Evolutionary conservation across 2,888 invertebrate genomes (phyloP).

Genomic region (Amiota minor): DNA sequence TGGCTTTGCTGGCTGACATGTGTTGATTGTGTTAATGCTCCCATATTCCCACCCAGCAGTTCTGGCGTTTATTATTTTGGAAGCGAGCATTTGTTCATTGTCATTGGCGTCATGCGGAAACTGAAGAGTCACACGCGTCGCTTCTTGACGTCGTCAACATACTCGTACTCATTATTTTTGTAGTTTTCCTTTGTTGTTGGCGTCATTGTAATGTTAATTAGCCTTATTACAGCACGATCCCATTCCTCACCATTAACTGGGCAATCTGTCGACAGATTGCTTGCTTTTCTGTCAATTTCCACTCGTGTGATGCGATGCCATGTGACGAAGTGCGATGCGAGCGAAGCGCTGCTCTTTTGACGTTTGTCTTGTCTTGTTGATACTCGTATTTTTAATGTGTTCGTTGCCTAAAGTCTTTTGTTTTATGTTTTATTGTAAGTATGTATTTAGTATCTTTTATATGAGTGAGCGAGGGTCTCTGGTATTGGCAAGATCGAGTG

Average conservation of each 20-base stretch:
- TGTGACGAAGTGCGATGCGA: background rate
- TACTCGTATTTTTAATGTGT: conserved; percentile 25
- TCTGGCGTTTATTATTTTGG: background rate
- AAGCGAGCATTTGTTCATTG: background rate
- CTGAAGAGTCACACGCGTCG: conserved; percentile 28
- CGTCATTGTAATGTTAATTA: conserved; percentile 45
- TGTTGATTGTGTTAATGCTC: conserved; percentile 6
- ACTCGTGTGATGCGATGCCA: background rate
- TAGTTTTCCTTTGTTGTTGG: conserved; percentile 29
- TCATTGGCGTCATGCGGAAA: conserved; percentile 17
- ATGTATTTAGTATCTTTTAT: background rate
- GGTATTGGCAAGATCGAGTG: background rate
- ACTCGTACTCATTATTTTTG: background rate
- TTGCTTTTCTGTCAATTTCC: background rate
- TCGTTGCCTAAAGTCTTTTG: conserved; percentile 34
- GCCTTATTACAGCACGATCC: conserved; percentile 39
- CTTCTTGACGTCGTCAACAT: background rate
- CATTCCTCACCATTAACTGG: background rate
- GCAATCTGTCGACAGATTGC: conserved; percentile 21
- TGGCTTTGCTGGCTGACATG: background rate
- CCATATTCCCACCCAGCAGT: background rate
- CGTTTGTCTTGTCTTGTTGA: conserved; percentile 1
- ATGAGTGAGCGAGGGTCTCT: background rate
- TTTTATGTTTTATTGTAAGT: conserved; percentile 17
- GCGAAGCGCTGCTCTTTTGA: too few relatives aligned